Evolutionary conservation across 1,140 invertebrate genomes (phyloP).

Genomic region (Drosophila trapezifrons): DNA sequence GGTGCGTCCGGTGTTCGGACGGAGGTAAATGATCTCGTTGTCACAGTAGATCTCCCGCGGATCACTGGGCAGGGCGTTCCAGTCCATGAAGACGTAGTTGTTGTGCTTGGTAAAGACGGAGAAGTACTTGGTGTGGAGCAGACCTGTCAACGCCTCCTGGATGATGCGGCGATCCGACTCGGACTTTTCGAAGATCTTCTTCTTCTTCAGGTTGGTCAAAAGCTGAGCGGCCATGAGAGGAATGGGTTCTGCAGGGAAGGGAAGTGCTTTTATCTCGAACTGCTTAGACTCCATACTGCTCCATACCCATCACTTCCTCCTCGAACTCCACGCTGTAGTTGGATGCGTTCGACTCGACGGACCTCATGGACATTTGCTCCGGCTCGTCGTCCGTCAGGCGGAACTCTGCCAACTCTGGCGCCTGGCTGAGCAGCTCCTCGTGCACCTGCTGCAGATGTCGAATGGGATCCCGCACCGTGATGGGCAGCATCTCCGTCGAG

Average conservation of each 20-base stretch:
- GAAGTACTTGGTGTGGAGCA: conserved; percentile 68
- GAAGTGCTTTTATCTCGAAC: neutral
- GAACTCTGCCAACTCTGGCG: neutral
- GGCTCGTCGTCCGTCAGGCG: neutral
- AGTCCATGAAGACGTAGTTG: conserved; percentile 76
- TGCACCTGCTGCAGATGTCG: conserved; percentile 51
- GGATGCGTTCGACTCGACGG: conserved; percentile 29
- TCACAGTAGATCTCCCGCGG: conserved; percentile 70
- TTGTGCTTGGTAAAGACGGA: conserved; percentile 61
- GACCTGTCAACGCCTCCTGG: conserved; percentile 51
- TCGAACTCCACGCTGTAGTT: conserved; percentile 68
- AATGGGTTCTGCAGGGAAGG: conserved; percentile 41
- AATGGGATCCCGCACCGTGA: conserved; percentile 72
- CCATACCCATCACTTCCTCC: conserved; percentile 62
- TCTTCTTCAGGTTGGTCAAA: conserved; percentile 54
- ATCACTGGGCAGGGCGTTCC: conserved; percentile 74
- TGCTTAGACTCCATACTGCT: neutral
- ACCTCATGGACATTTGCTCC: conserved; percentile 31
- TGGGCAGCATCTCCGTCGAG: conserved; percentile 60
- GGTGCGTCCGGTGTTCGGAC: conserved; percentile 71
- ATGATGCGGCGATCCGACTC: conserved; percentile 73
- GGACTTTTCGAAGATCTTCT: conserved; percentile 70
- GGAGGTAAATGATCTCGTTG: conserved; percentile 71
- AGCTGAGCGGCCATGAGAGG: conserved; percentile 51
- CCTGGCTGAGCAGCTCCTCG: conserved; percentile 37